Evolutionary conservation across 2,797 vertebrate species (phyloP).

Genomic region (Limosa lapponica): DNA sequence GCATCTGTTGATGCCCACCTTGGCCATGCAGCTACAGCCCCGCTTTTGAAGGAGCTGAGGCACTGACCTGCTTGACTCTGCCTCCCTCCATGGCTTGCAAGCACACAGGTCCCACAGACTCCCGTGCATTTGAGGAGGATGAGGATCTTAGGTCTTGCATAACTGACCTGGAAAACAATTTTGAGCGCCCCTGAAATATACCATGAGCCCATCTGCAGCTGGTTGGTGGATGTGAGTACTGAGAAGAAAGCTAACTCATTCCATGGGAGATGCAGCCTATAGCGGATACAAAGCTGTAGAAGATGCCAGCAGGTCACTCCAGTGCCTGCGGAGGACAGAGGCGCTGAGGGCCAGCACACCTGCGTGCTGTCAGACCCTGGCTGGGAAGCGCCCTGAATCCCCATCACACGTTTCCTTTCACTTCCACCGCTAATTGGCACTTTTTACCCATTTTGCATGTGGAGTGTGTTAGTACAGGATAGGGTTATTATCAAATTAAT

Average conservation of each 20-base stretch:
- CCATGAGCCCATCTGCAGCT: background rate
- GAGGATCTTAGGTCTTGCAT: background rate
- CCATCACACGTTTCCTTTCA: background rate
- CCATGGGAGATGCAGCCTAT: accelerated
- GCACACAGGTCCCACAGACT: background rate
- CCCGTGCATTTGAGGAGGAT: accelerated
- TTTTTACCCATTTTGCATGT: conserved; percentile 46
- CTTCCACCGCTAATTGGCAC: conserved; percentile 36
- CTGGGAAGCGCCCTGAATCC: background rate
- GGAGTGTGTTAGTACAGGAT: conserved; percentile 51
- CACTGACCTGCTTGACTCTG: accelerated
- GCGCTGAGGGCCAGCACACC: background rate
- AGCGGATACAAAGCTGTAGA: background rate
- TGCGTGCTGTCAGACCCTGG: accelerated
- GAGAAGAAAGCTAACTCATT: accelerated
- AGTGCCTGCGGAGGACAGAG: accelerated
- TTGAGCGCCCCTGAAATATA: background rate
- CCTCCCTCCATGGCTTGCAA: background rate
- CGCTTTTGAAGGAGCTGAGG: accelerated
- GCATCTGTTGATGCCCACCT: background rate
- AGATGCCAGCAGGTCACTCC: accelerated
- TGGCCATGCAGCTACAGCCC: background rate
- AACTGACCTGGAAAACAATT: background rate
- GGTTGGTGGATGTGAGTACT: accelerated
- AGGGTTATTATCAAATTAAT: conserved; percentile 71